Percentiles rank a stretch among this genome's conserved stretches.
Conservation (phyloP, 2,797 vertebrate genomes). For the Sebastes cheni region DNA sequence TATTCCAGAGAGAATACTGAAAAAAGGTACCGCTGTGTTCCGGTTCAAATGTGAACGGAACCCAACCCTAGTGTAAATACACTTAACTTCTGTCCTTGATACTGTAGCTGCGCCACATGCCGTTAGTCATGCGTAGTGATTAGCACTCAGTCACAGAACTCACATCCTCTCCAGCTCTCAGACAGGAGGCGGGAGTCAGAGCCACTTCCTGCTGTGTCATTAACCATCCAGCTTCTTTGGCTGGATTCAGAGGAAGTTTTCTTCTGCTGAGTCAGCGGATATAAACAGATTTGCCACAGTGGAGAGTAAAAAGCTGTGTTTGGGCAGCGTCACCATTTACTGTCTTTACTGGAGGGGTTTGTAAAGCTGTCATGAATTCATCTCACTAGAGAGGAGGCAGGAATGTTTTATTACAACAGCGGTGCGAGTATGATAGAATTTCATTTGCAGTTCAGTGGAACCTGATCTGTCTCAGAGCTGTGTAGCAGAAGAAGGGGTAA, state of each 20-base stretch:
- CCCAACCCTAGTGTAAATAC: not conserved
- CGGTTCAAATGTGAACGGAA: no score
- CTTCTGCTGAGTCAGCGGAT: conserved; percentile 68
- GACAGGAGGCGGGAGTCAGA: conserved; percentile 77
- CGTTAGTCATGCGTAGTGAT: conserved; percentile 57
- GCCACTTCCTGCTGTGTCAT: conserved; percentile 80
- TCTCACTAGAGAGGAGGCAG: conserved; percentile 21
- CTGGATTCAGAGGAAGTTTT: conserved; percentile 63
- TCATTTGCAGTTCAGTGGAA: conserved; percentile 54
- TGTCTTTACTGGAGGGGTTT: conserved; percentile 3
- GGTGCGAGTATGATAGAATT: conserved; percentile 44
- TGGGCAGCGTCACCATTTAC: conserved; percentile 6
- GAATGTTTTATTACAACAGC: conserved; percentile 58
- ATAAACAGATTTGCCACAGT: conserved; percentile 23
- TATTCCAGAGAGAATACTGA: no score
- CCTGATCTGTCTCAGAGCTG: conserved; percentile 34
- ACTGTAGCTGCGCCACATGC: conserved; percentile 6
- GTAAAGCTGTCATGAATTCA: conserved; percentile 17
- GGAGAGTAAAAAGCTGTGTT: conserved; percentile 16
- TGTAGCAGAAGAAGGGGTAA: conserved; percentile 11
- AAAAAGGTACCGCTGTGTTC: no score
- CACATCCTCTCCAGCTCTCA: conserved; percentile 60
- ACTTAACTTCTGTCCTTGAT: not conserved
- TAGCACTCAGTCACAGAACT: conserved; percentile 39
- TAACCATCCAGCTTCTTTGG: conserved; percentile 54